Conservation (phyloP, 2,113 vertebrate genomes). For the Aviceda subcristata region DNA sequence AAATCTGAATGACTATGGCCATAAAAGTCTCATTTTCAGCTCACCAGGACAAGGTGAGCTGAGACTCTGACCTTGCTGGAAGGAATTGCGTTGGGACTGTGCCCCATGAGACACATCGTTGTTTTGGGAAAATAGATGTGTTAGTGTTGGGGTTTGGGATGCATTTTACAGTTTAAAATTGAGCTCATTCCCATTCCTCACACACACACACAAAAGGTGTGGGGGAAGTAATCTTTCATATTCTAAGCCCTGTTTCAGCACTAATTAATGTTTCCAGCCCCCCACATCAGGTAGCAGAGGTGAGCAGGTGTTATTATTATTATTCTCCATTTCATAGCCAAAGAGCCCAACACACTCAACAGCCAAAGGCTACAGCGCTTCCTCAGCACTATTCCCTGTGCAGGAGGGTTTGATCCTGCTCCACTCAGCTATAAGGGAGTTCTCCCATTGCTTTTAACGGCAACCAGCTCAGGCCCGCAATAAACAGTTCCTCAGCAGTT, state of each 20-base stretch:
- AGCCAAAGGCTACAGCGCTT: not conserved
- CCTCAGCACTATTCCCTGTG: not conserved
- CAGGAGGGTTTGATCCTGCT: not conserved
- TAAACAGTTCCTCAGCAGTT: not conserved
- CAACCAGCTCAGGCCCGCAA: not conserved
- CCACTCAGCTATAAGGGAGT: not conserved
- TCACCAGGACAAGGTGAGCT: not conserved
- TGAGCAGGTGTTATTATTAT: not conserved
- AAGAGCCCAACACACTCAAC: not conserved
- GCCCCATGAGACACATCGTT: accelerated
- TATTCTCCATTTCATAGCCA: not conserved
- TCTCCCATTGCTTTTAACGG: not conserved
- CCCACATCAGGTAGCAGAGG: not conserved
- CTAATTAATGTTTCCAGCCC: not conserved
- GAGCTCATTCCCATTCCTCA: not conserved
- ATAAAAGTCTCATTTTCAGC: not conserved
- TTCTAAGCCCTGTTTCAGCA: not conserved
- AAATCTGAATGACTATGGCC: not conserved
- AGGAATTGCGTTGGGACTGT: not conserved
- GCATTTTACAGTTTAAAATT: not conserved
- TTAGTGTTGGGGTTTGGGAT: not conserved
- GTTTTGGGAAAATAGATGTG: not conserved
- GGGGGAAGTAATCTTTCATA: not conserved
- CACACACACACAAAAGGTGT: accelerated
- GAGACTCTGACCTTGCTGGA: not conserved